Conservation (phyloP, 1,140 invertebrate genomes). For the Capitella teleta region DNA sequence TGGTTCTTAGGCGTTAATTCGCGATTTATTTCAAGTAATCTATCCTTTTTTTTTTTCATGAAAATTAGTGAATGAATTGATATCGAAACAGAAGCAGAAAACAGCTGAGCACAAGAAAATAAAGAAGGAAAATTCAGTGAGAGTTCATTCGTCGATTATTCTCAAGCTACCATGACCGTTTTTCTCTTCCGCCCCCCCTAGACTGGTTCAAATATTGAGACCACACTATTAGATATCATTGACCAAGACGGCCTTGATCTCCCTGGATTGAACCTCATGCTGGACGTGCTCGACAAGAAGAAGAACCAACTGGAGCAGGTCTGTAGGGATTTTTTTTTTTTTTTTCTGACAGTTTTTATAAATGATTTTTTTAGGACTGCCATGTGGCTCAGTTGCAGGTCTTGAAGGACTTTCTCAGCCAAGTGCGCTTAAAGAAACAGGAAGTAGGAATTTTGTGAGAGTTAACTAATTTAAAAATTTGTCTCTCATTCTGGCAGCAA, state of each 20-base stretch:
- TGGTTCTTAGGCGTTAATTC: slow-evolving; percentile 11
- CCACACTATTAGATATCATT: neutral
- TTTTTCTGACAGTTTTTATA: neutral
- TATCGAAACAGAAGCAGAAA: slow-evolving; percentile 58
- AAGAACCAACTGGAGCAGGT: slow-evolving; percentile 72
- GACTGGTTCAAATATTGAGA: neutral
- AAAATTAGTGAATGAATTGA: slow-evolving; percentile 60
- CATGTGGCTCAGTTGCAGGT: slow-evolving; percentile 62
- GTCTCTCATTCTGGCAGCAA: slow-evolving; percentile 12
- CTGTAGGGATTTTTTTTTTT: slow-evolving; percentile 13
- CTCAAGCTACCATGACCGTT: neutral
- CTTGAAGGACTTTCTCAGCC: slow-evolving; percentile 71
- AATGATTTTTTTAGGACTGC: slow-evolving; percentile 27
- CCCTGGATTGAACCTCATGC: slow-evolving; percentile 60
- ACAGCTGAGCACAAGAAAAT: slow-evolving; percentile 44
- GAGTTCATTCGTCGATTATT: neutral
- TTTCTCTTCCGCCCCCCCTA: neutral
- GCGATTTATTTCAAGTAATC: neutral
- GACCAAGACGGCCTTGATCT: slow-evolving; percentile 52
- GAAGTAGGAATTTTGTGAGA: slow-evolving; percentile 45
- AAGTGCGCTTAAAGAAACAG: slow-evolving; percentile 63
- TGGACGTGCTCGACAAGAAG: slow-evolving; percentile 64
- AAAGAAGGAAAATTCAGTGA: slow-evolving; percentile 27
- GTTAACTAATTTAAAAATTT: neutral
- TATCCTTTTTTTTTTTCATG: neutral